A percentile compares a stretch with the other conserved stretches of the same genome.
phyloP scores from a whole-genome alignment of 2,797 vertebrate genomes.

The Protonibea diacanthus region DNA sequence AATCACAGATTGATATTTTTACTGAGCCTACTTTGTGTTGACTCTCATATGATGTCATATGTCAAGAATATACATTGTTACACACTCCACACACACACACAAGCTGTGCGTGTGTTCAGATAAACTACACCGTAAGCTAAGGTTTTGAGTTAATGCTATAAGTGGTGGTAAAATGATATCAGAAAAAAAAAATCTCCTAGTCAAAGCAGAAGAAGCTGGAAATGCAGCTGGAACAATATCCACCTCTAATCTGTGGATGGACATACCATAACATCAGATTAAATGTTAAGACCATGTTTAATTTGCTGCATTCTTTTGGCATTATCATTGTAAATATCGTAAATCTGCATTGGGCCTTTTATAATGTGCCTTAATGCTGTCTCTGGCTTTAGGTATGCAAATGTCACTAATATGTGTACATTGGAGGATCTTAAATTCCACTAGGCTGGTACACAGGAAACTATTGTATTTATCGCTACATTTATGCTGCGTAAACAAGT shows the following conservation, averaged over 20 bases:
- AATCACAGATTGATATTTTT: background rate
- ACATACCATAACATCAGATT: background rate
- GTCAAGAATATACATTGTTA: background rate
- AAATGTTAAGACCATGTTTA: background rate
- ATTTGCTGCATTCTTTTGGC: background rate
- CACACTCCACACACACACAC: background rate
- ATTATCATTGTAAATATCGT: slow-evolving; percentile 3
- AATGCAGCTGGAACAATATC: slow-evolving; percentile 2
- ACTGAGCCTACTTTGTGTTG: background rate
- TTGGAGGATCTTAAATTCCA: slow-evolving; percentile 15
- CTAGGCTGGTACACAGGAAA: slow-evolving; percentile 36
- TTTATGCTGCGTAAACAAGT: slow-evolving; percentile 54
- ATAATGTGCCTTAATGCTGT: background rate
- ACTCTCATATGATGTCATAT: too few species aligned
- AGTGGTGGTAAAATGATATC: background rate
- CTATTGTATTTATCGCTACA: slow-evolving; percentile 41
- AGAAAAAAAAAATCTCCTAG: slow-evolving; percentile 4
- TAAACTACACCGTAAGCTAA: background rate
- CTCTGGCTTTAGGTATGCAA: slow-evolving; percentile 8
- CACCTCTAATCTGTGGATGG: background rate
- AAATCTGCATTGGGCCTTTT: background rate
- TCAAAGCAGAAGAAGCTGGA: slow-evolving; percentile 1
- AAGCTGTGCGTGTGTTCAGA: background rate
- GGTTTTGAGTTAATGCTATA: background rate
- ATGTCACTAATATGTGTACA: slow-evolving; percentile 15